Base-by-base conservation (phyloP, 1,140 invertebrate species). In the Geopemphigus sp. region DNA sequence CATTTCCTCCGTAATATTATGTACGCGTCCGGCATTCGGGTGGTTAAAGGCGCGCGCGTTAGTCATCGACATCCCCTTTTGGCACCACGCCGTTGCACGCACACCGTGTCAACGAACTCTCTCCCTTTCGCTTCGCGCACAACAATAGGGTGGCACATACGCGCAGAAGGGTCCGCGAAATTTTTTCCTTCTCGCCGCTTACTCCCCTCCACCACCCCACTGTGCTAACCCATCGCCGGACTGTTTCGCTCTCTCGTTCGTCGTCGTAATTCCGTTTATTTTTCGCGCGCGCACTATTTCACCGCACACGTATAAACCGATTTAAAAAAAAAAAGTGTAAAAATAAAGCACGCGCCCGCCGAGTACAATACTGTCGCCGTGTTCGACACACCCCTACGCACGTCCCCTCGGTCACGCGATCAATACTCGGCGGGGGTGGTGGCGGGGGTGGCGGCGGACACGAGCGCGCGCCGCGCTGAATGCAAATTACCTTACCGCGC, bases 91-190 rank as follows among this genome's bases (percentile, higher is more conserved):
- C 39, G 5, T 26, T 70, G 17, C 15, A 24, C 66, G 17, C 66
- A 59, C 26, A 11, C 10, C 54, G 73, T 76, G 73, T 76, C 73
- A 76, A 76, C 73, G 73, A 76, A 76, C 73, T 61, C 73, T 24
- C 57, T 61, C 73, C 73, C 73, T 76, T 45, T n/a, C 12, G 32
- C 22, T 12, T 17, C 45, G 22, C 66, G 24, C 39, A 45, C 47
- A 24, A 57, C n/a, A 39, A 76, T 61, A 76, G 73, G 56, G 73
- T 70, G 22, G 66, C 47, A 68, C 24, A n/a, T n/a, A n/a, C n/a
- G n/a, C n/a, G 15, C 66, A 32, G 50, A 59, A 45, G 73, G 73
- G 73, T 76, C 56, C 39, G 57, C 56, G 8, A 47, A 61, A 26
- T 47, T 76, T 47, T 76, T 39, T 64, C 39, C 22, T 22, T 45